A percentile compares a stretch with the other conserved stretches of the same genome.
phyloP scores from a whole-genome alignment of 2,888 invertebrate genomes.

The Eucriotettix oculatus region DNA sequence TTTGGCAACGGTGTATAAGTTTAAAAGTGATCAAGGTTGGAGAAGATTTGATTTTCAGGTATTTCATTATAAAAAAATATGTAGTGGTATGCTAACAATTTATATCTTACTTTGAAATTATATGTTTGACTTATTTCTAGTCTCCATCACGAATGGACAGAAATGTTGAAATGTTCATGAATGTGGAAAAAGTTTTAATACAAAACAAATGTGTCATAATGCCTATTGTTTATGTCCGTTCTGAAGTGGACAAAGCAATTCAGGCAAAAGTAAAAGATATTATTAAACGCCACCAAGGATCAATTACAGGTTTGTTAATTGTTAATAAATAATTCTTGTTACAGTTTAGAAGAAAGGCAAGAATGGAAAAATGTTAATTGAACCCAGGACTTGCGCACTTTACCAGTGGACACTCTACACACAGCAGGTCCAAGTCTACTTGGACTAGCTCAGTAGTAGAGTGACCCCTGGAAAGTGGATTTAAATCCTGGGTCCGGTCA shows the following conservation, averaged over 20 bases:
- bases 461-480: too few species aligned
- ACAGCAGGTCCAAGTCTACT: not conserved
- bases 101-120: not conserved
- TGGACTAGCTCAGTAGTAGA: not conserved
- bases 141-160: conserved; percentile 82
- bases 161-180: conserved; percentile 84
- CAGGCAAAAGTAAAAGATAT: conserved; percentile 73
- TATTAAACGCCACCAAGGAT: conserved; percentile 72
- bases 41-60: conserved; percentile 85
- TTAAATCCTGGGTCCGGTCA: too few species aligned
- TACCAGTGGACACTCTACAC: too few species aligned
- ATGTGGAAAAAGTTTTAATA: conserved; percentile 68
- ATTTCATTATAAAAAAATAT: too few species aligned
- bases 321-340: not conserved
- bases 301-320: conserved; percentile 34
- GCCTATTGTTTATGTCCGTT: conserved; percentile 64
- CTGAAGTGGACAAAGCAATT: conserved; percentile 71
- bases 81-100: too few species aligned
- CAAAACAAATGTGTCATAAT: conserved; percentile 63
- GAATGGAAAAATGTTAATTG: too few species aligned
- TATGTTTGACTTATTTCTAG: conserved; percentile 24
- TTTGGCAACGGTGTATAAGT: conserved; percentile 83
- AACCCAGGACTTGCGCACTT: too few species aligned
- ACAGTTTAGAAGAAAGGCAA: too few species aligned
- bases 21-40: conserved; percentile 92